Evolutionary conservation across 2,888 invertebrate species (phyloP), one percentile per base, ranked within the genome.

Genomic region (Noctua pronuba): DNA sequence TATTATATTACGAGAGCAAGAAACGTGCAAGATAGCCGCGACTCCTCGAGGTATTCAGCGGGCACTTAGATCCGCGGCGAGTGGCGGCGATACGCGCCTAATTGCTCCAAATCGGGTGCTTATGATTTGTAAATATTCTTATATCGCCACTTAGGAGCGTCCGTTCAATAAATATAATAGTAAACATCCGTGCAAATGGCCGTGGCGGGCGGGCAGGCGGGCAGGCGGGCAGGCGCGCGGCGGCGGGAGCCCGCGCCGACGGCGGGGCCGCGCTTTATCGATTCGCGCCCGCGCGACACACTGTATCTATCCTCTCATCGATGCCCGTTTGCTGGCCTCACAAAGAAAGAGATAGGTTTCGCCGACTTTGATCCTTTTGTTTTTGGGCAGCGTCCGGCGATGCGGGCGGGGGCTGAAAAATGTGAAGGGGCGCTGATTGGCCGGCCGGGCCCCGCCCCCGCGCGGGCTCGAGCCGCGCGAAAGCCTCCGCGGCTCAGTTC

Each of bases 271-370:
- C 90, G 91, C 93, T 92, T 91, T 95, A 95, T 96, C 95, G 96
- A 96, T 96, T 95, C 95, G 95, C 96, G 96, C 96, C 95, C 95
- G 96, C 96, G 96, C 97, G 95, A 95, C 95, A 95, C 94, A 94
- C 93, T 94, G 96, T 96, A 96, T 96, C 96, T 96, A 94, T 96
- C 95, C 95, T 96, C 96, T 96, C 96, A 95, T 96, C 96, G 96
- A 96, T 94, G 95, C 95, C 94, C 96, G 95, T 92, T 95, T 92
- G 94, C 94, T 91, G 94, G 95, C 96, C 95, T 93, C 96, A 96
- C 96, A 96, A 96, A 96, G 96, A 96, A 96, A 96, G 96, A 96
- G 96, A 96, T 96, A 96, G 96, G 96, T 96, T 96, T 96, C 96
- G 95, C 95, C 95, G 96, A 96, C 96, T 96, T 96, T 96, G 96